Percentiles rank a stretch among this genome's conserved stretches.
phyloP scores from a whole-genome alignment of 2,797 vertebrate species.

The Schizopygopsis pylzovi region DNA sequence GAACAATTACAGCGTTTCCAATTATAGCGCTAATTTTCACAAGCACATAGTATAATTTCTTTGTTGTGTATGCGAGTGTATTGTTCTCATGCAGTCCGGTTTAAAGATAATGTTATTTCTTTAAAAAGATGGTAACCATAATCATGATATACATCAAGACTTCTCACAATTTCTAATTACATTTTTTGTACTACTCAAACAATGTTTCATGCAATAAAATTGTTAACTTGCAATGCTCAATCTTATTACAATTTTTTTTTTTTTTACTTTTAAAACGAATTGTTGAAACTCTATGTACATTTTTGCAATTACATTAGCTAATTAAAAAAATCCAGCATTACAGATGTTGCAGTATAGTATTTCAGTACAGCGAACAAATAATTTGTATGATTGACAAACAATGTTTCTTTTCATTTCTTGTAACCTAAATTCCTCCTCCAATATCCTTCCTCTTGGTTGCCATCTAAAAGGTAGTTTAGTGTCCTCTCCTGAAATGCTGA shows the following conservation, averaged over 20 bases:
- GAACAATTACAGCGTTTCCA: conserved; percentile 34
- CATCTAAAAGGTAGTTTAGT: conserved; percentile 7
- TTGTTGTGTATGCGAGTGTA: neutral
- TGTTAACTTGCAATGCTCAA: neutral
- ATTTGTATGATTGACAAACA: neutral
- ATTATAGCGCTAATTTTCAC: conserved; percentile 48
- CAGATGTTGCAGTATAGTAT: neutral
- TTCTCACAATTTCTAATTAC: no score
- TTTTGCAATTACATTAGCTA: neutral
- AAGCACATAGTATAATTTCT: neutral
- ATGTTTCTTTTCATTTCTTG: neutral
- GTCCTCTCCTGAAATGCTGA: conserved; percentile 21
- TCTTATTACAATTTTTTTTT: neutral
- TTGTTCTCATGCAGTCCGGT: neutral
- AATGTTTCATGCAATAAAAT: neutral
- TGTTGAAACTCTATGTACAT: neutral
- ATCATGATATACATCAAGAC: neutral
- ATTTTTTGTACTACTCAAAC: neutral
- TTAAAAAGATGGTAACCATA: neutral
- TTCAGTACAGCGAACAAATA: neutral
- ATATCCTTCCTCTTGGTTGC: neutral
- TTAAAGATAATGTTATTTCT: neutral
- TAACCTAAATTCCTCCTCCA: neutral
- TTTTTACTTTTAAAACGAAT: neutral
- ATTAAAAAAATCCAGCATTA: neutral